phyloP scores from a whole-genome alignment of 92 coral and sea anemone species.

The Desmophyllum pertusum region DNA sequence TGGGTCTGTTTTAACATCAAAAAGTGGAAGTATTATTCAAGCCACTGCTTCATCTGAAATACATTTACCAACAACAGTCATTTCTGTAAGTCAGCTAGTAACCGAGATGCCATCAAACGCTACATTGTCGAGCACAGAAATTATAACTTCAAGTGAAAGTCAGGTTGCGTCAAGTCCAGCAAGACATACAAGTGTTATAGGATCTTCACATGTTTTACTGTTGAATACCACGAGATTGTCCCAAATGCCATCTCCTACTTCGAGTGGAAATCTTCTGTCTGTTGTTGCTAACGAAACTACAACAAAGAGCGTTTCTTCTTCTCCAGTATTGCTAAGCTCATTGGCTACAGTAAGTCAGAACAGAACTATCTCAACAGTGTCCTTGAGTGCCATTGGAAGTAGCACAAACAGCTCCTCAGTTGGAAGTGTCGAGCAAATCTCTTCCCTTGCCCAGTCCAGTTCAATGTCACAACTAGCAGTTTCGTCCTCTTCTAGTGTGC shows the following conservation, averaged over 20 bases:
- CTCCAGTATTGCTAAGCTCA: neutral
- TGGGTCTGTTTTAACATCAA: neutral
- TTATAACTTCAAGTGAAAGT: constrained; percentile 1
- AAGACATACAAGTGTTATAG: neutral
- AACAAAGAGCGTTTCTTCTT: neutral
- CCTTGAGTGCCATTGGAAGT: neutral
- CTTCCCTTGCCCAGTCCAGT: neutral
- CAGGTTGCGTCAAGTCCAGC: neutral
- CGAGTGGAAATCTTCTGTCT: neutral
- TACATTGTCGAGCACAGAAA: neutral
- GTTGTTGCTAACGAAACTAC: neutral
- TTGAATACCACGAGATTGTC: neutral
- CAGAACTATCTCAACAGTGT: neutral
- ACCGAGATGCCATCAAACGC: neutral
- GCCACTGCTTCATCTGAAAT: neutral
- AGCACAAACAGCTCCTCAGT: neutral
- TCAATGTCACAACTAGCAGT: neutral
- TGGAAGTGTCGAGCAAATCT: neutral
- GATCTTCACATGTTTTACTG: neutral
- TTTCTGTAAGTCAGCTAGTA: neutral
- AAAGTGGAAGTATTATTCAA: neutral
- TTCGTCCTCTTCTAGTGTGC: neutral
- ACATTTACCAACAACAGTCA: neutral
- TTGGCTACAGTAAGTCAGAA: neutral
- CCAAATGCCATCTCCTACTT: neutral